Base-by-base conservation (phyloP, 2,888 invertebrate genomes). In the Scaptodrosophila latifasciaeformis region DNA sequence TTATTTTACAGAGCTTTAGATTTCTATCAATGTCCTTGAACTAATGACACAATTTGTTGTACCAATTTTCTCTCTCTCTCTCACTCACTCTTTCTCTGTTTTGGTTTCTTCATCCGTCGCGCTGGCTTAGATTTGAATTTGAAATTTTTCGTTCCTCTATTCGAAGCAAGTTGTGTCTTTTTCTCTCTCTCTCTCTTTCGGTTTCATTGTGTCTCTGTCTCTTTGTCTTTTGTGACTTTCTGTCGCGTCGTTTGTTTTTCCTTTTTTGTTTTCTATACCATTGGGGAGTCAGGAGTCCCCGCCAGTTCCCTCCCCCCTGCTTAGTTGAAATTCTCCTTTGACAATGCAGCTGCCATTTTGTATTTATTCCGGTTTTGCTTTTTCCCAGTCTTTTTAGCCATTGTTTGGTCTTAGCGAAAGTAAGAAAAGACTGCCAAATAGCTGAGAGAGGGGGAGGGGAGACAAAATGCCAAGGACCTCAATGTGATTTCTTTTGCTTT, bases 11-110 rank as follows among this genome's bases (percentile, higher is more conserved):
- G 24, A 5, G 37, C 37, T 40, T 15, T 12, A 62, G 54, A 66
- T 62, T 65, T 65, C 66, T 56, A 65, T 65, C 65, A 62, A 57
- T 65, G 62, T 65, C 62, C 66, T 65, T 62, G 66, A 65, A 56
- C 62, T 65, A 65, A 65, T 65, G 65, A 65, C 65, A 65, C 65
- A 55, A 64, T 60, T 65, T 65, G 61, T 51, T 64, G 63, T 42
- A n/a, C n/a, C n/a, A n/a, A n/a, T n/a, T n/a, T n/a, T n/a, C n/a
- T n/a, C n/a, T n/a, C n/a, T n/a, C n/a, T n/a, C n/a, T n/a, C n/a
- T n/a, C n/a, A n/a, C n/a, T n/a, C n/a, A n/a, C n/a, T n/a, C n/a
- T n/a, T n/a, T n/a, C n/a, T n/a, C n/a, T n/a, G n/a, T 59, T 24
- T 40, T 18, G 31, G 19, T 34, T 35, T 1, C 19, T 35, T 19